Evolutionary conservation across 2,888 invertebrate species (phyloP), one percentile per base, ranked within the genome.

Genomic region (Agriopis marginaria): DNA sequence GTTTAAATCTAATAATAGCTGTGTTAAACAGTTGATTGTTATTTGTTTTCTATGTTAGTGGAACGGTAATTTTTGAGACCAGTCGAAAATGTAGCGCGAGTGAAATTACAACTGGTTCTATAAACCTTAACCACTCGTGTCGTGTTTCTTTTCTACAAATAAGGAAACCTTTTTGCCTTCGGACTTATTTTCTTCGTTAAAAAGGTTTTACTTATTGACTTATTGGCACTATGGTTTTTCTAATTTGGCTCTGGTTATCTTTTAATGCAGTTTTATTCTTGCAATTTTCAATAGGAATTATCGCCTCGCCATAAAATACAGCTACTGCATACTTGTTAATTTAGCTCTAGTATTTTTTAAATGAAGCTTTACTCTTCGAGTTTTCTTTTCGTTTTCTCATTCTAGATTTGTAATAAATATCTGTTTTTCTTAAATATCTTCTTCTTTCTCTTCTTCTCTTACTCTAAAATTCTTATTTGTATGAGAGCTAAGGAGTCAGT

Each of bases 101-200:
- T 75, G 77, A 79, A 79, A 77, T 77, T 76, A 61, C 53, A 74
- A 77, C 77, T 73, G 74, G 74, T 75, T 75, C 40, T 75, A 64
- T 70, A 50, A 67, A 67, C 65, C 17, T 44, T 54, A 50, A 62
- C 23, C 17, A 23, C 32, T 70, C 56, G 63, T 65, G 67, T 49
- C 59, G 40, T 70, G 62, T 67, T 71, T 63, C 55, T 55, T 66
- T 72, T 60, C 45, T 63, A 55, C 63, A 50, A 66, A 50, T 67
- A 68, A 32, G 32, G 32, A 32, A 58, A 58, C n/a, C 12, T 47
- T 45, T 58, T 58, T 45, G 45, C 14, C 5, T 8, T n/a, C 3
- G 7, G 32, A 45, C 44, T 23, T 23, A 6, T 23, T 58, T 44
- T 45, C 12, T 14, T 55, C 4, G 3, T 55, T 42, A 0, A 42